Evolutionary conservation across 2,113 vertebrate genomes (phyloP).

Genomic region (Micronycteris hirsuta): DNA sequence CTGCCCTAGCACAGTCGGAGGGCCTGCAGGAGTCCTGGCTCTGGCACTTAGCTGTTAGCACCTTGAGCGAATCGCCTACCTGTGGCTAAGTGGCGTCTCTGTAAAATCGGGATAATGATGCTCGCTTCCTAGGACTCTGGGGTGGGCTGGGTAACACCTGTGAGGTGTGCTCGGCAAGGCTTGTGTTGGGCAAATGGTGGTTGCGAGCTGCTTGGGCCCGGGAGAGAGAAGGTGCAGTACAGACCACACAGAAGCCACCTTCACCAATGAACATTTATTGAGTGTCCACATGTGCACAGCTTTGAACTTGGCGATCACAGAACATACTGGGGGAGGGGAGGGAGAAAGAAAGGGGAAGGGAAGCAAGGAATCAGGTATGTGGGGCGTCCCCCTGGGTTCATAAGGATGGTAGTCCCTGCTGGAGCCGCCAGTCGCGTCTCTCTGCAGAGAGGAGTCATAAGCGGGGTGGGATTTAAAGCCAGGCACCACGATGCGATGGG

Average conservation of each 20-base stretch:
- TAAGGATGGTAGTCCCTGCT: constrained; percentile 58
- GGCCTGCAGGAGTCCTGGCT: not conserved
- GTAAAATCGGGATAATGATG: not conserved
- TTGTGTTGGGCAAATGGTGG: not conserved
- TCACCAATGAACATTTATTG: constrained; percentile 74
- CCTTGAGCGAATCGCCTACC: not conserved
- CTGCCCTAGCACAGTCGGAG: not conserved
- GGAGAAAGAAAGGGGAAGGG: not conserved
- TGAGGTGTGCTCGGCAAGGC: not conserved
- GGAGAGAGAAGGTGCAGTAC: not conserved
- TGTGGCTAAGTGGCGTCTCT: not conserved
- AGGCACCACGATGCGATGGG: constrained; percentile 61
- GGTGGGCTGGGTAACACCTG: not conserved
- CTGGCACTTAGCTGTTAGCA: not conserved
- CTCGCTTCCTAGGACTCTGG: not conserved
- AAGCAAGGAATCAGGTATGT: constrained; percentile 33
- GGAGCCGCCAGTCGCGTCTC: constrained; percentile 70
- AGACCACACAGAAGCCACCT: constrained; percentile 12
- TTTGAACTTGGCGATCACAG: constrained; percentile 69
- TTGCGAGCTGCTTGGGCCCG: not conserved
- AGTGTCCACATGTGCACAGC: constrained; percentile 73
- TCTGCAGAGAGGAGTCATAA: constrained; percentile 57
- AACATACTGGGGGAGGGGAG: constrained; percentile 42
- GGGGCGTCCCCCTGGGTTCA: not conserved
- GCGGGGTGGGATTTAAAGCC: constrained; percentile 58